Evolutionary conservation across 2,797 vertebrate species (phyloP).

Genomic region (Rousettus madagascariensis): DNA sequence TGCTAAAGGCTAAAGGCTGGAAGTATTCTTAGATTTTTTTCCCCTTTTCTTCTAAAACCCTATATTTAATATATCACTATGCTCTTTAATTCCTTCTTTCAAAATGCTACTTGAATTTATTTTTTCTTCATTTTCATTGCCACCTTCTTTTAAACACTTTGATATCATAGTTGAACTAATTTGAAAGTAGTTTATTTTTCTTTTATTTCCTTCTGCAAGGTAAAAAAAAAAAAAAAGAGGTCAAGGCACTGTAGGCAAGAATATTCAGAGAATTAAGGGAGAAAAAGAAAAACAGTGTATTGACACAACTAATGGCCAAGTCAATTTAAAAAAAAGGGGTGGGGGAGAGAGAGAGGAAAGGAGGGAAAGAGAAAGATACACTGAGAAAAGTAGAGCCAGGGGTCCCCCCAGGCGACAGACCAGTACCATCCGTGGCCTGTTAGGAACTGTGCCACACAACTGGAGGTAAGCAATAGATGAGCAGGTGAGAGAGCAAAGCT

Average conservation of each 20-base stretch:
- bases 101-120: neutral
- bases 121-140: neutral
- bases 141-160: neutral
- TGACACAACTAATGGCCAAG: neutral
- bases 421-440: too few relatives aligned
- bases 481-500: too few relatives aligned
- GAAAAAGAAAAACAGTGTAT: neutral
- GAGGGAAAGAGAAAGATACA: neutral
- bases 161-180: neutral
- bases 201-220: neutral
- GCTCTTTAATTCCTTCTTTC: conserved; percentile 15
- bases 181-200: neutral
- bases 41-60: neutral
- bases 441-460: too few relatives aligned
- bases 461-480: too few relatives aligned
- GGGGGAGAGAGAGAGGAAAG: neutral
- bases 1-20: neutral
- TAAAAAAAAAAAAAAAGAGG: neutral
- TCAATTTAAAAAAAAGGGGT: neutral
- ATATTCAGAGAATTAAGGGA: neutral
- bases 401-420: too few relatives aligned
- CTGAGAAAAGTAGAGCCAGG: neutral
- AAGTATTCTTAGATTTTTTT: neutral
- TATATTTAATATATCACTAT: neutral
- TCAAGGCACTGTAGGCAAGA: neutral